Percentiles rank a stretch among this genome's conserved stretches.
These are phyloP conservation scores for Heliconius himera DNA, from an alignment of 1,140 invertebrate genomes.

Conservation along the genomic window DNA sequence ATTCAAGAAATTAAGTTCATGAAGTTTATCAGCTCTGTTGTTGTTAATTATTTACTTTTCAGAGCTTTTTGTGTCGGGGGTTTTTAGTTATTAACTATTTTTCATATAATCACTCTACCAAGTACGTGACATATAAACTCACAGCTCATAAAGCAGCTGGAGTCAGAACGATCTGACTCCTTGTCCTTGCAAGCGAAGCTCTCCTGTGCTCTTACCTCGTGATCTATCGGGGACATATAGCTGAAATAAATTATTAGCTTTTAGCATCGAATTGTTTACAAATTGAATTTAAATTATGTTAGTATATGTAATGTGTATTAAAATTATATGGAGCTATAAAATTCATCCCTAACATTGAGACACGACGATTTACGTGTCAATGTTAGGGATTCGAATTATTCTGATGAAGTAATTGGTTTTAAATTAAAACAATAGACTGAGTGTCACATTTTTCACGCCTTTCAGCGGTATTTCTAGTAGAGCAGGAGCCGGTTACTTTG, in stretches of 20 bases:
- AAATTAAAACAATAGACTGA: too few relatives aligned
- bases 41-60: too few relatives aligned
- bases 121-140: conserved; percentile 62
- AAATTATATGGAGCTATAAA: neutral
- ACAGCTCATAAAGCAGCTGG: conserved; percentile 85
- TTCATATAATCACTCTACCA: conserved; percentile 32
- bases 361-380: too few relatives aligned
- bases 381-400: too few relatives aligned
- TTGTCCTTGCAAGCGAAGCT: conserved; percentile 85
- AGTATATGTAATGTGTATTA: neutral
- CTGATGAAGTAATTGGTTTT: too few relatives aligned
- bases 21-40: too few relatives aligned
- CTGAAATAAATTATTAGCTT: conserved; percentile 56
- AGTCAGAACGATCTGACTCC: conserved; percentile 86
- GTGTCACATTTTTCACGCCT: too few relatives aligned
- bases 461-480: too few relatives aligned
- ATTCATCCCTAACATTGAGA: too few relatives aligned
- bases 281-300: neutral
- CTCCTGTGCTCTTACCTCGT: conserved; percentile 81
- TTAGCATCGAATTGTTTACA: neutral
- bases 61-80: too few relatives aligned
- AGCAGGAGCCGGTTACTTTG: too few relatives aligned
- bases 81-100: neutral
- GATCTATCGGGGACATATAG: conserved; percentile 84
- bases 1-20: too few relatives aligned